phyloP scores from a whole-genome alignment of 2,797 vertebrate species.

The Melanotaenia pygmaea region DNA sequence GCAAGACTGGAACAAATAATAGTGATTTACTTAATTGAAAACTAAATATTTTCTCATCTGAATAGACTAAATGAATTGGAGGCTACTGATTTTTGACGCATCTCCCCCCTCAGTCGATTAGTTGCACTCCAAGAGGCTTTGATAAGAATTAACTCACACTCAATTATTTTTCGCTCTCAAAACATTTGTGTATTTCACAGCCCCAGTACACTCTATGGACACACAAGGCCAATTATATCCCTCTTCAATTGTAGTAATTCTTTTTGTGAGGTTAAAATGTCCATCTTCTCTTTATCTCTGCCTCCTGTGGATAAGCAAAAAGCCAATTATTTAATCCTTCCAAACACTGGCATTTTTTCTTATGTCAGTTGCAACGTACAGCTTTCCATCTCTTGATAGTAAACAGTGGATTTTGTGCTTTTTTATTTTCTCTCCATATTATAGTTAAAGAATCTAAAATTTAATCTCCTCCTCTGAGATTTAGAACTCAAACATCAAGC shows the following conservation, averaged over 20 bases:
- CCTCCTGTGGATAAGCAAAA: constrained; percentile 42
- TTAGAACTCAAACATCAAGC: constrained; percentile 35
- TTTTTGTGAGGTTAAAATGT: constrained; percentile 60
- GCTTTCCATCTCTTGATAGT: constrained; percentile 16
- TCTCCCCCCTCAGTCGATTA: constrained; percentile 79
- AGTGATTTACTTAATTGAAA: constrained; percentile 86
- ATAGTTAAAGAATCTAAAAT: constrained; percentile 20
- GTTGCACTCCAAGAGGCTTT: constrained; percentile 84
- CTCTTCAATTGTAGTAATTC: constrained; percentile 37
- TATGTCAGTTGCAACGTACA: constrained; percentile 6
- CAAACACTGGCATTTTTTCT: constrained; percentile 9
- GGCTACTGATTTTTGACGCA: constrained; percentile 76
- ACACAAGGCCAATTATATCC: constrained; percentile 72
- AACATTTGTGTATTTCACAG: constrained; percentile 75
- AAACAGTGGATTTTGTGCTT: not conserved
- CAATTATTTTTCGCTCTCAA: constrained; percentile 78
- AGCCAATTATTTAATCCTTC: constrained; percentile 25
- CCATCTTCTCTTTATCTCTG: constrained; percentile 43
- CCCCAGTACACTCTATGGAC: constrained; percentile 67
- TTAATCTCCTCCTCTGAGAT: constrained; percentile 20
- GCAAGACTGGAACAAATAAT: constrained; percentile 81
- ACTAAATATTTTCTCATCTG: constrained; percentile 83
- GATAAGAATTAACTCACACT: constrained; percentile 85
- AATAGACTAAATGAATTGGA: constrained; percentile 82
- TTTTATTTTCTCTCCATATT: constrained; percentile 11